Conservation (phyloP, 2,888 invertebrate genomes). For the Papilio demoleus region DNA sequence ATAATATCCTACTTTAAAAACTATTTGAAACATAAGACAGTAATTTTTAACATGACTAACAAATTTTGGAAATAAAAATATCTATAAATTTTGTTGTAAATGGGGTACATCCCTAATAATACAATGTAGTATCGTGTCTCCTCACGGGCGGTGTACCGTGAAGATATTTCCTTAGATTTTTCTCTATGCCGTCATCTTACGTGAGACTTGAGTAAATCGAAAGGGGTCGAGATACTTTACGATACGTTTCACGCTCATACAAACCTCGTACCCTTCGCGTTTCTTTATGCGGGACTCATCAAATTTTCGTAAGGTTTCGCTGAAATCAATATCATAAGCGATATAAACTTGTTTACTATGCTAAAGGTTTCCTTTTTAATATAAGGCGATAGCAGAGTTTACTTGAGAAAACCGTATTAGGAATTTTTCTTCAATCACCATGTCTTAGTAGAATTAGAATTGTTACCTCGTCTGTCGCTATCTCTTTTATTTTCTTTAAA, state of each 20-base stretch:
- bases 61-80: background rate
- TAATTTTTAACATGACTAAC: too few relatives aligned
- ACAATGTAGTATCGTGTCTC: slow-evolving; percentile 28
- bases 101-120: slow-evolving; percentile 15
- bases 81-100: background rate
- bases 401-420: background rate
- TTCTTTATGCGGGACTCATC: slow-evolving; percentile 12
- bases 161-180: slow-evolving; percentile 46
- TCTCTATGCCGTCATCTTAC: slow-evolving; percentile 39
- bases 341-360: slow-evolving; percentile 22
- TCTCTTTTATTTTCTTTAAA: background rate
- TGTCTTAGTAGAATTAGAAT: too few relatives aligned
- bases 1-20: too few relatives aligned
- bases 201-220: slow-evolving; percentile 47
- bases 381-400: background rate
- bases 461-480: too few relatives aligned
- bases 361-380: slow-evolving; percentile 9
- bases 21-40: too few relatives aligned
- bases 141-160: slow-evolving; percentile 35
- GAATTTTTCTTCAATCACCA: too few relatives aligned
- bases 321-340: slow-evolving; percentile 23
- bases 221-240: slow-evolving; percentile 41
- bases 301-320: slow-evolving; percentile 20
- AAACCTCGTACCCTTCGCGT: slow-evolving; percentile 19
- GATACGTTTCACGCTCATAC: slow-evolving; percentile 31